phyloP scores from a whole-genome alignment of 2,797 vertebrate species.

The Catharus ustulatus region DNA sequence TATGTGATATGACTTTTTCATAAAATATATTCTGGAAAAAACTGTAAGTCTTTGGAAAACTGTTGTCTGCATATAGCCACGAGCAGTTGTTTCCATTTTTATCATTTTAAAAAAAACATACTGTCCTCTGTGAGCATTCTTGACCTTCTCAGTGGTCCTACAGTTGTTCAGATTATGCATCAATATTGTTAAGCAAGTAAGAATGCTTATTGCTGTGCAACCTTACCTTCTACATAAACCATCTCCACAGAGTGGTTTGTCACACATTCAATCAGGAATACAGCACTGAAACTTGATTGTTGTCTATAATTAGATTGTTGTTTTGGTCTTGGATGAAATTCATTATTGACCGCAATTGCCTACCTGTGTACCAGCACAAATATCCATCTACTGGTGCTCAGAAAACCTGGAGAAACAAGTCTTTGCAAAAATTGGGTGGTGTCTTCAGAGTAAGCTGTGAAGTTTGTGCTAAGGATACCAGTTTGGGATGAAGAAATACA shows the following conservation, averaged over 20 bases:
- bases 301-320: background rate
- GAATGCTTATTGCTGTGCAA: background rate
- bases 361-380: background rate
- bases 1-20: background rate
- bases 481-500: background rate
- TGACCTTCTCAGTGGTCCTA: background rate
- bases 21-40: background rate
- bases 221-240: background rate
- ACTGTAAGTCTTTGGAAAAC: background rate
- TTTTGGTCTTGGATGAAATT: background rate
- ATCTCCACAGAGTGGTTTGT: background rate
- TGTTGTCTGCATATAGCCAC: background rate
- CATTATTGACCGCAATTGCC: background rate
- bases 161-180: background rate
- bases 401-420: background rate
- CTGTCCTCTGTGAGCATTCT: background rate
- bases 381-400: background rate
- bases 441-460: background rate
- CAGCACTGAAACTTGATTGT: background rate
- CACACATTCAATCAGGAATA: background rate
- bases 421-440: background rate
- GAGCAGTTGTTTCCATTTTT: background rate
- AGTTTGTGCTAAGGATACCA: background rate
- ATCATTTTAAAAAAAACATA: rapidly evolving
- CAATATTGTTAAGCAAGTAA: background rate